phyloP scores from a whole-genome alignment of 2,888 invertebrate species.

The Athalia cordata region DNA sequence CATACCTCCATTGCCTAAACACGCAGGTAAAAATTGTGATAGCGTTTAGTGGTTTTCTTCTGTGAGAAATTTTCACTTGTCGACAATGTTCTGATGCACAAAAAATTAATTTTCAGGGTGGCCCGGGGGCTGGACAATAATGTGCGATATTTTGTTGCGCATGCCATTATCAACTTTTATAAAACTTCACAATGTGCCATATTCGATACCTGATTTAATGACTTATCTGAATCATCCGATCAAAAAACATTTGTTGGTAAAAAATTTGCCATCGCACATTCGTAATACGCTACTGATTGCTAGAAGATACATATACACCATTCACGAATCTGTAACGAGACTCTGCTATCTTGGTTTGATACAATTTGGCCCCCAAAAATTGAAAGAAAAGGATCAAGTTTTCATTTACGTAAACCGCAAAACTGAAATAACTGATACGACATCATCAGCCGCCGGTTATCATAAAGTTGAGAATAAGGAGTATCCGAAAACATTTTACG shows the following conservation, averaged over 20 bases:
- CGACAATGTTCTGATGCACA: slow-evolving; percentile 16
- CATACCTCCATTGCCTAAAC: slow-evolving; percentile 80
- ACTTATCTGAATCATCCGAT: slow-evolving; percentile 81
- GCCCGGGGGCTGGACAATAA: slow-evolving; percentile 80
- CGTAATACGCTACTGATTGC: slow-evolving; percentile 75
- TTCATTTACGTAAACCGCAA: slow-evolving; percentile 81
- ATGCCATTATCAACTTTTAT: slow-evolving; percentile 84
- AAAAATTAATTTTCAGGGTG: slow-evolving; percentile 71
- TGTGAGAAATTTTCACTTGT: neutral
- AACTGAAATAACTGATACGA: slow-evolving; percentile 80
- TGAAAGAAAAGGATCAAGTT: slow-evolving; percentile 83
- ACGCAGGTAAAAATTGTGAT: slow-evolving; percentile 70
- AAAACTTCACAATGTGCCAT: slow-evolving; percentile 79
- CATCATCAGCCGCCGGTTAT: slow-evolving; percentile 78
- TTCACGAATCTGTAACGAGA: slow-evolving; percentile 77
- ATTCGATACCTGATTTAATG: slow-evolving; percentile 76
- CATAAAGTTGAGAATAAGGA: slow-evolving; percentile 77
- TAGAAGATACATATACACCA: slow-evolving; percentile 77
- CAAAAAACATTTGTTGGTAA: slow-evolving; percentile 79
- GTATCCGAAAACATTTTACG: slow-evolving; percentile 77
- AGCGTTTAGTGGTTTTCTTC: neutral
- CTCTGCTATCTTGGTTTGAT: slow-evolving; percentile 82
- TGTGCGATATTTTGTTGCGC: slow-evolving; percentile 82
- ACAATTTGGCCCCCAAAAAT: slow-evolving; percentile 80
- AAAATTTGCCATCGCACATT: slow-evolving; percentile 77